Conservation (phyloP, 2,797 vertebrate genomes). For the Eidolon dupreanum region DNA sequence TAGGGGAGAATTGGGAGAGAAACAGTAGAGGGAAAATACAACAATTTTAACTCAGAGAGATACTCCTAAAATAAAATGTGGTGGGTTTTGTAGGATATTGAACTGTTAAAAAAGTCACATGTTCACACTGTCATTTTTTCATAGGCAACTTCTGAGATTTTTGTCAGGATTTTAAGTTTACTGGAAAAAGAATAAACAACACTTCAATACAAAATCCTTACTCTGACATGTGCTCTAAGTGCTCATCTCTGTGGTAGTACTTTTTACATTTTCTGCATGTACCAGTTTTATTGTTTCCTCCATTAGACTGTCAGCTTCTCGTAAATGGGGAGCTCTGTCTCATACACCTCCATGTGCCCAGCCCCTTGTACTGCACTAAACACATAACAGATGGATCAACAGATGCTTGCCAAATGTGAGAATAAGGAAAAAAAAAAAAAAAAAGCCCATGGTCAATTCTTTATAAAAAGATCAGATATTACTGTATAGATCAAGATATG, state of each 20-base stretch:
- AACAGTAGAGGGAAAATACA: neutral
- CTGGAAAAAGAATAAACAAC: neutral
- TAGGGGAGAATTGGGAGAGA: neutral
- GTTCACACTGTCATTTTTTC: neutral
- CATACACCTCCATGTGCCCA: neutral
- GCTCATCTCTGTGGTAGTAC: neutral
- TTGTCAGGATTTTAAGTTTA: conserved; percentile 11
- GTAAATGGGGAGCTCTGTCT: neutral
- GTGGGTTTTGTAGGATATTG: neutral
- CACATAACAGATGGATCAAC: neutral
- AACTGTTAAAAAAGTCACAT: neutral
- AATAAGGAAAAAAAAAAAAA: neutral
- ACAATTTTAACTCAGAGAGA: neutral
- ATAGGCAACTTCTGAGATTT: neutral
- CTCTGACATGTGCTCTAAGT: neutral
- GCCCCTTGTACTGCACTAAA: neutral
- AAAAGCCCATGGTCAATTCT: neutral
- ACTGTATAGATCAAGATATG: neutral
- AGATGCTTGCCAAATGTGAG: neutral
- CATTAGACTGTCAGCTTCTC: neutral
- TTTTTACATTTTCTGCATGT: neutral
- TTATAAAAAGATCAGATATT: neutral
- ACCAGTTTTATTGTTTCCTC: neutral
- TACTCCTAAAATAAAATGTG: neutral
- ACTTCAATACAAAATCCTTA: neutral